These are phyloP conservation scores for Yponomeuta cagnagella DNA, from an alignment of 2,888 invertebrate genomes.

Conservation along the genomic window DNA sequence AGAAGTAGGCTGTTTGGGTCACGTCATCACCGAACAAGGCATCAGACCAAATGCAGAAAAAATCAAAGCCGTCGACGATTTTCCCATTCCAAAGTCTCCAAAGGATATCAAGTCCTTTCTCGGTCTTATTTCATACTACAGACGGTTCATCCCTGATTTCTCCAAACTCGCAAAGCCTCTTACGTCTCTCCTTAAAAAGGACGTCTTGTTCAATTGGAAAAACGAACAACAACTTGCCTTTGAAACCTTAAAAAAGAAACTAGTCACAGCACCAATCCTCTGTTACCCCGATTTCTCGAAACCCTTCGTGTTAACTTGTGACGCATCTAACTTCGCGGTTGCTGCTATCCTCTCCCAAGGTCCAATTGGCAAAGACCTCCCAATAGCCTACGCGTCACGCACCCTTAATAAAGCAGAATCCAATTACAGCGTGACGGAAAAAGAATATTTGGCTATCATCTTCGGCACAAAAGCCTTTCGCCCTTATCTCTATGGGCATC, in stretches of 20 bases:
- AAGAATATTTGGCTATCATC: slow-evolving; percentile 14
- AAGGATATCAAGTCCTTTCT: slow-evolving; percentile 8
- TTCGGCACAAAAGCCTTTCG: slow-evolving; percentile 22
- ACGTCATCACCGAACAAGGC: no score
- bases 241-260: slow-evolving; percentile 17
- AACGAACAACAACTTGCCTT: slow-evolving; percentile 18
- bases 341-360: no score
- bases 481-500: slow-evolving; percentile 20
- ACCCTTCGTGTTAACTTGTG: slow-evolving; percentile 31
- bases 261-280: slow-evolving; percentile 15
- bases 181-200: not conserved
- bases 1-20: no score
- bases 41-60: not conserved
- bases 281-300: slow-evolving; percentile 22
- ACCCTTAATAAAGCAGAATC: slow-evolving; percentile 28
- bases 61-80: not conserved
- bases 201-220: slow-evolving; percentile 17
- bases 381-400: slow-evolving; percentile 26
- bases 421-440: slow-evolving; percentile 20
- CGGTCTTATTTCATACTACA: not conserved
- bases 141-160: slow-evolving; percentile 1
- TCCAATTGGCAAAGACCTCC: not conserved
- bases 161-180: slow-evolving; percentile 28
- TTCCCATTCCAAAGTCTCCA: not conserved
- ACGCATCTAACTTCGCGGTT: slow-evolving; percentile 24